Percentiles rank a stretch among this genome's conserved stretches.
Conservation (phyloP, 1,140 invertebrate species). For the Bilobella aurantiaca region DNA sequence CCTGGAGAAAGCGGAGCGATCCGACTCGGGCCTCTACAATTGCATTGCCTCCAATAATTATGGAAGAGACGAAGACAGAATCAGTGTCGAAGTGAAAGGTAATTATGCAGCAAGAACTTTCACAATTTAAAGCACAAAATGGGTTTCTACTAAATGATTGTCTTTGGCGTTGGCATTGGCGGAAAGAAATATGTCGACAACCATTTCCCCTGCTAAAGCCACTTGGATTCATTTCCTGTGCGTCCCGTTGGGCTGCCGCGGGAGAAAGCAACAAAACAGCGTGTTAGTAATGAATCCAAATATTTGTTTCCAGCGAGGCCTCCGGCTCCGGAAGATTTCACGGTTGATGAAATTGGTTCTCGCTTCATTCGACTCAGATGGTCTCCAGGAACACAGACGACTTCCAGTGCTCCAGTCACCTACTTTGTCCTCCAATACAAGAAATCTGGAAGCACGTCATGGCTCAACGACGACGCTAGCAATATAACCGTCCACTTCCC, state of each 20-base stretch:
- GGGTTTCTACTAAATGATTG: no score
- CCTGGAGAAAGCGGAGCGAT: slow-evolving; percentile 19
- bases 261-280: no score
- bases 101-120: no score
- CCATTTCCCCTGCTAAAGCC: no score
- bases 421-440: slow-evolving; percentile 33
- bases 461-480: slow-evolving; percentile 18
- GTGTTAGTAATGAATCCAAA: neutral
- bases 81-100: slow-evolving; percentile 35
- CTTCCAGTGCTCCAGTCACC: slow-evolving; percentile 23
- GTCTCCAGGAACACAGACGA: slow-evolving; percentile 18
- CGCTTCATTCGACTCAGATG: slow-evolving; percentile 29
- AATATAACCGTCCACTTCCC: slow-evolving; percentile 28
- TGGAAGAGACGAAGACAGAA: slow-evolving; percentile 32
- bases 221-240: no score
- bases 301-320: slow-evolving; percentile 23
- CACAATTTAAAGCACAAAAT: no score
- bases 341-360: slow-evolving; percentile 32
- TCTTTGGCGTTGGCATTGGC: no score
- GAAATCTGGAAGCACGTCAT: slow-evolving; percentile 16
- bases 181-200: no score
- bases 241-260: no score
- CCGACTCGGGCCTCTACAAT: slow-evolving; percentile 31
- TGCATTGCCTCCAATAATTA: slow-evolving; percentile 32
- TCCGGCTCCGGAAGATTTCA: slow-evolving; percentile 25